Evolutionary conservation across 1,140 invertebrate genomes (phyloP).

Genomic region (Wasmannia auropunctata): DNA sequence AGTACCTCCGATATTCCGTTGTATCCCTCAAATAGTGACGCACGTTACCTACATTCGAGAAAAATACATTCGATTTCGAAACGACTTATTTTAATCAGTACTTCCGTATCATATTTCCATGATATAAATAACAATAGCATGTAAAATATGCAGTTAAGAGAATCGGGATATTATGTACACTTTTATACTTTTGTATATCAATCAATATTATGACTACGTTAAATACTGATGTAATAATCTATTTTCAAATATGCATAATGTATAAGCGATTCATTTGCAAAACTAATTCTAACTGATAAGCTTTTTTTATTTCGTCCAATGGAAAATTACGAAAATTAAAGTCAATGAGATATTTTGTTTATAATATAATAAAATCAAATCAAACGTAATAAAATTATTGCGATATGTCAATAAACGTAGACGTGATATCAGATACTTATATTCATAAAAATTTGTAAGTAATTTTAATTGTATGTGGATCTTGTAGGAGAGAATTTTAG

Average conservation of each 20-base stretch:
- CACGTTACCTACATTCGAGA: slow-evolving; percentile 6
- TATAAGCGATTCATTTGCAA: neutral
- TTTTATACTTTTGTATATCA: neutral
- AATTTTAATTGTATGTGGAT: neutral
- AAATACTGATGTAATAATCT: neutral
- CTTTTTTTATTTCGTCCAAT: neutral
- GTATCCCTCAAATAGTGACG: slow-evolving; percentile 5
- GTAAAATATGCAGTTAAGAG: slow-evolving; percentile 11
- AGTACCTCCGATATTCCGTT: neutral
- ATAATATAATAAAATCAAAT: too few species aligned
- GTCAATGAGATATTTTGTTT: neutral
- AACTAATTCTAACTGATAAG: neutral
- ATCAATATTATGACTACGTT: slow-evolving; percentile 1
- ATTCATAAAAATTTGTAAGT: neutral
- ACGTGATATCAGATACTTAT: neutral
- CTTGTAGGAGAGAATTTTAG: neutral
- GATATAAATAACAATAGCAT: neutral
- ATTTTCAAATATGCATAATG: neutral
- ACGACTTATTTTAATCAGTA: neutral
- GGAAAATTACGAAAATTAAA: neutral
- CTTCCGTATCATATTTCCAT: neutral
- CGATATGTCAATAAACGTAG: neutral
- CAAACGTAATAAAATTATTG: neutral
- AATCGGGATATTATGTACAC: neutral
- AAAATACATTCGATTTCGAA: neutral